Percentiles rank a stretch among this genome's conserved stretches.
These are phyloP conservation scores for Monochamus alternatus DNA, from an alignment of 2,888 invertebrate genomes.

Conservation along the genomic window DNA sequence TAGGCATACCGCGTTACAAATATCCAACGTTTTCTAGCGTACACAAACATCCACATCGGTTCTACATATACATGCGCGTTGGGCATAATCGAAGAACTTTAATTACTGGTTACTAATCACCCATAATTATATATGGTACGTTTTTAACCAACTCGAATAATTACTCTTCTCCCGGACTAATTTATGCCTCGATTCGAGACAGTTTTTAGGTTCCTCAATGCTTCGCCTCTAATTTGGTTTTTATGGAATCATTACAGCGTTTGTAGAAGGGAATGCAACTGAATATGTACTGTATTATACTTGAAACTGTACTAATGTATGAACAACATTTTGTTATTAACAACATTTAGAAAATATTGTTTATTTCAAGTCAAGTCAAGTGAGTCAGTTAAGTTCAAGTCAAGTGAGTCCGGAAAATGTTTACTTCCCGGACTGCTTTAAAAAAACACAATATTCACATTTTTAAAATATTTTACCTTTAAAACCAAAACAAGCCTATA, in stretches of 20 bases:
- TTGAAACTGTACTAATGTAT: no score
- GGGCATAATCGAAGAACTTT: slow-evolving; percentile 20
- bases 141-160: slow-evolving; percentile 32
- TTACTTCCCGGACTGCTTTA: no score
- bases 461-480: no score
- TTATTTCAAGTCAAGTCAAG: no score
- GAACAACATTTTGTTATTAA: no score
- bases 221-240: slow-evolving; percentile 17
- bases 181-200: slow-evolving; percentile 9
- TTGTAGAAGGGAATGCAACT: no score
- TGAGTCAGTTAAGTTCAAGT: no score
- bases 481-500: no score
- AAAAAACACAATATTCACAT: no score
- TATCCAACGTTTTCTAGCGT: slow-evolving; percentile 18
- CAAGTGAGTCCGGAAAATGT: no score
- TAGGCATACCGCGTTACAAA: slow-evolving; percentile 18
- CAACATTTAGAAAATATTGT: no score
- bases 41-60: slow-evolving; percentile 6
- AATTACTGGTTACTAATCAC: slow-evolving; percentile 28
- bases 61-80: not conserved
- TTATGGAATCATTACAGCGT: not conserved
- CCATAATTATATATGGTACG: slow-evolving; percentile 25
- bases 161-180: slow-evolving; percentile 21
- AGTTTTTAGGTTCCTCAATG: slow-evolving; percentile 19
- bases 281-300: no score